Evolutionary conservation across 2,888 invertebrate genomes (phyloP), one percentile per base, ranked within the genome.

Genomic region (Agrochola lota): DNA sequence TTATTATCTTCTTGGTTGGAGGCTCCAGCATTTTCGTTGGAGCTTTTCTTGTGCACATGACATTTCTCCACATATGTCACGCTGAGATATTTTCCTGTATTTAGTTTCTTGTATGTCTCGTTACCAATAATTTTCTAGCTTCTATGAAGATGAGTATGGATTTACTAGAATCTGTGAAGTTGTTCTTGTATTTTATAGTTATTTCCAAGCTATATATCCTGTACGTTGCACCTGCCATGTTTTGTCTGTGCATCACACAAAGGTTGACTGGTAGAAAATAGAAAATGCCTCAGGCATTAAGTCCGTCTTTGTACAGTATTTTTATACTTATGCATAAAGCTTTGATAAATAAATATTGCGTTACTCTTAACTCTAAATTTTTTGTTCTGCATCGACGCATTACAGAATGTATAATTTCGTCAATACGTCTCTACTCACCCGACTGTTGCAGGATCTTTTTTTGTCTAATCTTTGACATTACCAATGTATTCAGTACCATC

Each of bases 401-500:
- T 20, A n/a, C 30, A 12, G 30, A 59, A 52, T 73, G 17, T 43
- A 52, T 49, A 55, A n/a, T 30, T 62, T 30, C 35, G 23, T 8
- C 30, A 67, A 26, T 12, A 43, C 62, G 15, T 60, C 26, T 60
- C 40, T 43, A 57, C 1, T 23, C 62, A 75, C 2, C 17, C 17
- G 57, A 60, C 46, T 64, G 66, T 68, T 52, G 17, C 46, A 69
- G 6, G 8, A 60, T n/a, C 35, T 62, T 83, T 86, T 84, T 77
- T 73, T 71, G 20, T 71, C 1, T 11, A 66, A 63, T 68, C 46
- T 75, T 70, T 69, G 68, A 73, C 15, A 60, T 63, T 62, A 69
- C 0, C 11, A 35, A 40, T 69, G 64, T 74, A 23, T 49, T 78
- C 30, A 59, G 89, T 88, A 85, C 85, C 80, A 85, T 49, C 64